Evolutionary conservation across 2,797 vertebrate species (phyloP).

Genomic region (Hemitrygon akajei): DNA sequence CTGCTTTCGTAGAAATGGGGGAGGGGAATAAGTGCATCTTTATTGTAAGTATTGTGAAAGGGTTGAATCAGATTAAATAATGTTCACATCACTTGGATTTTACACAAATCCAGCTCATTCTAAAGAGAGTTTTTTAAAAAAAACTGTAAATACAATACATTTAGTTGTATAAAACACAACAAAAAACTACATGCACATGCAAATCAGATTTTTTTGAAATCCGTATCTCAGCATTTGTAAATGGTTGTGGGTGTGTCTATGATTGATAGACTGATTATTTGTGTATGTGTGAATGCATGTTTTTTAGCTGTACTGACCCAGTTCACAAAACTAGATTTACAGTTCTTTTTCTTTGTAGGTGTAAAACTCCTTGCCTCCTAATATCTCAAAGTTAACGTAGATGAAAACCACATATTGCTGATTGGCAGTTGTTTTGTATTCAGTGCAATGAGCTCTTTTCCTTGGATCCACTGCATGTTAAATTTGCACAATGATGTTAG

Average conservation of each 20-base stretch:
- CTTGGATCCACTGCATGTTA: neutral
- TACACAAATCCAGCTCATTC: neutral
- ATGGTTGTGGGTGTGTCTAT: neutral
- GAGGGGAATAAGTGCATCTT: slow-evolving; percentile 26
- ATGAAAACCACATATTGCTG: neutral
- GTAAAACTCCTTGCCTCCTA: neutral
- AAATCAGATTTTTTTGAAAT: neutral
- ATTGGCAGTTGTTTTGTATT: neutral
- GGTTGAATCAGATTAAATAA: slow-evolving; percentile 18
- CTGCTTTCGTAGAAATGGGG: slow-evolving; percentile 2
- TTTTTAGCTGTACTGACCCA: neutral
- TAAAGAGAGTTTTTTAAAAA: slow-evolving; percentile 3
- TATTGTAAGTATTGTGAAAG: neutral
- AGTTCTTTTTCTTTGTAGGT: neutral
- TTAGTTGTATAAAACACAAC: neutral
- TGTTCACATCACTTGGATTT: neutral
- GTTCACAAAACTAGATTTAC: neutral
- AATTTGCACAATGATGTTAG: neutral
- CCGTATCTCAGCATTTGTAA: neutral
- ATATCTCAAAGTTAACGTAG: neutral
- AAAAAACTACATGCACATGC: neutral
- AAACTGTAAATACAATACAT: neutral
- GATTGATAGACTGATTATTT: neutral
- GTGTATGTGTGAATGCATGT: neutral
- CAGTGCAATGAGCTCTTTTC: too few relatives aligned